These are phyloP conservation scores for Amblyornis subalaris DNA, from an alignment of 2,113 vertebrate species.

Conservation along the genomic window DNA sequence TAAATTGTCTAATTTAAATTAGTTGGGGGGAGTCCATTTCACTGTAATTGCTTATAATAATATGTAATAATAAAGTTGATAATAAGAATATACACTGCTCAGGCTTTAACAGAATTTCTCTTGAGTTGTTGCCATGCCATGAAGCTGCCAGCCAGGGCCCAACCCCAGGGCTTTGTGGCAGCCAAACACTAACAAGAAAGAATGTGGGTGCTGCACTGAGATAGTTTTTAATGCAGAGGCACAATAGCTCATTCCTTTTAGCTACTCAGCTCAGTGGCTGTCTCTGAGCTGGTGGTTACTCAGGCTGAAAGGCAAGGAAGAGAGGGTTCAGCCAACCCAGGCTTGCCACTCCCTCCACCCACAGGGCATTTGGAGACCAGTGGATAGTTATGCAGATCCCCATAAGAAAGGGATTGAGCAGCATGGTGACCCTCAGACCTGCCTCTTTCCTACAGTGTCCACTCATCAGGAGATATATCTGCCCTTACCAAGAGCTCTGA, in stretches of 20 bases:
- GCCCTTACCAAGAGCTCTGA: background rate
- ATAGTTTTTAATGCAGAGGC: background rate
- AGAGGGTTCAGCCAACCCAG: background rate
- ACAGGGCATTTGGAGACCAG: background rate
- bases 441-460: background rate
- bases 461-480: background rate
- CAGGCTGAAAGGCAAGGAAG: background rate
- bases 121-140: background rate
- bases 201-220: background rate
- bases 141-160: background rate
- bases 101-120: background rate
- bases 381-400: background rate
- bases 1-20: background rate
- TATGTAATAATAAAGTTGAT: background rate
- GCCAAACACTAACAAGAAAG: background rate
- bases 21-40: background rate
- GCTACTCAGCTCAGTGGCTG: background rate
- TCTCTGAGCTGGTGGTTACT: background rate
- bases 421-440: background rate
- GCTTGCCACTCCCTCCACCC: background rate
- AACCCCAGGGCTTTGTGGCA: background rate
- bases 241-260: background rate
- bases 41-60: background rate
- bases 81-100: background rate
- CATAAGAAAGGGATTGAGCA: background rate